A percentile compares a stretch with the other conserved stretches of the same genome.
Evolutionary conservation across 2,888 invertebrate genomes (phyloP).

Genomic region (Mimachlamys varia): DNA sequence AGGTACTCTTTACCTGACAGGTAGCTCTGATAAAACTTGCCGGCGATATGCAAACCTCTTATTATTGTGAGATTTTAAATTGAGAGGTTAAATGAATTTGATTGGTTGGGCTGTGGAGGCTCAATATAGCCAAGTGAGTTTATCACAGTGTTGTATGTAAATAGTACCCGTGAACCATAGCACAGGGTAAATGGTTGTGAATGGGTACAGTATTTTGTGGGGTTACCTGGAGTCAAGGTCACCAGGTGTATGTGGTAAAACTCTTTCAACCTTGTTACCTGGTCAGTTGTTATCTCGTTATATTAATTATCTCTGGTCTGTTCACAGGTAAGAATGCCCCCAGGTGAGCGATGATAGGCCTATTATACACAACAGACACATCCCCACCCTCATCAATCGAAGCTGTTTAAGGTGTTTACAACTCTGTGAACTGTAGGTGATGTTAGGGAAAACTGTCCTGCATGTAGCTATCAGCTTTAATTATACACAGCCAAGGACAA

Average conservation of each 20-base stretch:
- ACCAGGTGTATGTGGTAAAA: not conserved
- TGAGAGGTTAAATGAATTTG: conserved; percentile 19
- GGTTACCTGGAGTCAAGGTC: conserved; percentile 10
- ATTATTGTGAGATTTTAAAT: conserved; percentile 29
- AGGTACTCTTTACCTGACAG: not conserved
- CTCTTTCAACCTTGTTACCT: not conserved
- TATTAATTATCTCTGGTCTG: not conserved
- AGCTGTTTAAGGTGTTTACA: not conserved
- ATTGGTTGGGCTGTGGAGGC: not conserved
- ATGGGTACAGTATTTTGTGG: not conserved
- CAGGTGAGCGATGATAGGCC: not conserved
- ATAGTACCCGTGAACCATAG: not conserved
- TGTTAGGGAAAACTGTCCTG: too few species aligned
- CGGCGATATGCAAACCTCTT: conserved; percentile 21
- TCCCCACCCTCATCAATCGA: not conserved
- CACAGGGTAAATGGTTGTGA: not conserved
- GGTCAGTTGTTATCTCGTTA: not conserved
- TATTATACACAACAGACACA: not conserved
- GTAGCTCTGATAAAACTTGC: not conserved
- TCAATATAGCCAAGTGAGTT: not conserved
- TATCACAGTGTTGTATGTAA: not conserved
- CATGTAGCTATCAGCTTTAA: too few species aligned
- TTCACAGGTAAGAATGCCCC: not conserved
- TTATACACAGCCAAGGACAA: too few species aligned
- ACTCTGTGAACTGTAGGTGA: too few species aligned